Percentiles rank a stretch among this genome's conserved stretches.
Evolutionary conservation across 2,113 vertebrate species (phyloP).

Genomic region (Silurus asotus): DNA sequence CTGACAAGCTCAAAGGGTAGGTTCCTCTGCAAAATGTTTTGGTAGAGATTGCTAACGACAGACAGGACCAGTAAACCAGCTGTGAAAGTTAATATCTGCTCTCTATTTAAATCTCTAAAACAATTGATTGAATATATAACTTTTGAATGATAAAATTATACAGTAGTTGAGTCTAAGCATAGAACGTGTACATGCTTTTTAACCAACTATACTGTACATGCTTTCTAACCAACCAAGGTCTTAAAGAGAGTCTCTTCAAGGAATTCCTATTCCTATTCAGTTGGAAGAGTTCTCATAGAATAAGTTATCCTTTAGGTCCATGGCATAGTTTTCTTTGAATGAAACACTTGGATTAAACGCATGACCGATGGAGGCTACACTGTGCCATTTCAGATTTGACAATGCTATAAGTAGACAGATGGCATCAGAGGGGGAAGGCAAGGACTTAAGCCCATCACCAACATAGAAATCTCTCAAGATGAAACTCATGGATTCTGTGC

Average conservation of each 20-base stretch:
- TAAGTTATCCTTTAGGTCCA: not conserved
- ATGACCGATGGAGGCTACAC: not conserved
- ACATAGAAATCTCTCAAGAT: not conserved
- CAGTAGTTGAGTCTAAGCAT: not conserved
- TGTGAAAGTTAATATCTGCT: not conserved
- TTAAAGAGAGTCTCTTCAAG: not conserved
- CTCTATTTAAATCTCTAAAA: not conserved
- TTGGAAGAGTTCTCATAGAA: not conserved
- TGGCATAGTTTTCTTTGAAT: not conserved
- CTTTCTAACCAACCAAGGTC: not conserved
- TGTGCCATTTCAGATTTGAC: not conserved
- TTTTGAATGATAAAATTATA: not conserved
- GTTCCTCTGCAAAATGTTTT: not conserved
- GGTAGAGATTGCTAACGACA: not conserved
- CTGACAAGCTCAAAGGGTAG: constrained; percentile 10
- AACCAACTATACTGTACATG: no score
- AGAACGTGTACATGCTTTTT: not conserved
- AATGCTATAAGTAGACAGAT: not conserved
- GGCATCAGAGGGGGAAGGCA: not conserved
- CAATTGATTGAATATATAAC: not conserved
- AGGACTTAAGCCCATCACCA: not conserved
- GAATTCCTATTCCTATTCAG: not conserved
- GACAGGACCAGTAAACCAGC: constrained; percentile 27
- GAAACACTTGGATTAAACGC: not conserved
- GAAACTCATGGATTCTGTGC: not conserved